Evolutionary conservation across 2,797 vertebrate species (phyloP).

Genomic region (Gymnocypris eckloni): DNA sequence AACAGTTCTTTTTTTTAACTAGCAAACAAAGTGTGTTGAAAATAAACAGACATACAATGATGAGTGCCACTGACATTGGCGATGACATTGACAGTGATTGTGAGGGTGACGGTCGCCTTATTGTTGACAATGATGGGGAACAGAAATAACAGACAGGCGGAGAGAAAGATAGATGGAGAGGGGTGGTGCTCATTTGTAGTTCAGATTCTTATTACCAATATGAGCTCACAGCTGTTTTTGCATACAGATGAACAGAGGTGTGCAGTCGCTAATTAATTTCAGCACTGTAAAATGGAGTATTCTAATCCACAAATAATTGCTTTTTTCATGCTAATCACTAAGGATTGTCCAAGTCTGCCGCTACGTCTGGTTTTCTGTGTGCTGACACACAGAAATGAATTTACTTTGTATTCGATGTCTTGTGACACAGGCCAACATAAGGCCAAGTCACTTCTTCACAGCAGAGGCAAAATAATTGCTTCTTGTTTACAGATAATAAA

Average conservation of each 20-base stretch:
- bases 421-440: constrained; percentile 55
- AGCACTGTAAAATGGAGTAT: constrained; percentile 5
- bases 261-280: constrained; percentile 35
- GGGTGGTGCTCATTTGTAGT: background rate
- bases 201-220: background rate
- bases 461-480: constrained; percentile 62
- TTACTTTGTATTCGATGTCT: constrained; percentile 70
- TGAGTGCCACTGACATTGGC: constrained; percentile 40
- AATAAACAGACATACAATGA: constrained; percentile 9
- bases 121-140: constrained; percentile 33
- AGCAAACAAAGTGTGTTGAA: constrained; percentile 6
- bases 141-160: constrained; percentile 9
- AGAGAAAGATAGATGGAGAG: background rate
- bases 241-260: background rate
- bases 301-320: constrained; percentile 61
- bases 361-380: constrained; percentile 55
- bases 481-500: constrained; percentile 67
- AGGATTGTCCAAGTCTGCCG: constrained; percentile 55
- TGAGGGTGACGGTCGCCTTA: constrained; percentile 13
- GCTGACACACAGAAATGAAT: constrained; percentile 67
- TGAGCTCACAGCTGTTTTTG: constrained; percentile 28
- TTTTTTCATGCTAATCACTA: constrained; percentile 64
- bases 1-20: background rate
- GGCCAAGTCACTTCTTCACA: constrained; percentile 54
- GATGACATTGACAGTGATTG: constrained; percentile 38